A percentile compares a stretch with the other conserved stretches of the same genome.
Evolutionary conservation across 64 coral and sea anemone genomes (phyloP).

Genomic region (Orbicella faveolata): DNA sequence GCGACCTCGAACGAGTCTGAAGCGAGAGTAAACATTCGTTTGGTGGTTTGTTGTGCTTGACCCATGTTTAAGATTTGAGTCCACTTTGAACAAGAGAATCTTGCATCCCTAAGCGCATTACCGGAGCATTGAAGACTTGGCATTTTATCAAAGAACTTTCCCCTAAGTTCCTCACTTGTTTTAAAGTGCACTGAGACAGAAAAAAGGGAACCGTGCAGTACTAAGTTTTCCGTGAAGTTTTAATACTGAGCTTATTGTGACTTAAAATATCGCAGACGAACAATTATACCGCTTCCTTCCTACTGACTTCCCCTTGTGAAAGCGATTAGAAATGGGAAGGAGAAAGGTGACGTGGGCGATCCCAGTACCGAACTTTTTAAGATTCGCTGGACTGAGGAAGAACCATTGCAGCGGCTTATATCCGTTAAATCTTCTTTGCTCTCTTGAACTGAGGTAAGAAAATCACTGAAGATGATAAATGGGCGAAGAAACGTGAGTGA

Average conservation of each 20-base stretch:
- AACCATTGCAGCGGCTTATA: neutral
- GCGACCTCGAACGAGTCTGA: no score
- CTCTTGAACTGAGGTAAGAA: neutral
- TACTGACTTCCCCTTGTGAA: neutral
- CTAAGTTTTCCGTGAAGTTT: neutral
- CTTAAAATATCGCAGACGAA: no score
- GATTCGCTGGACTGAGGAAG: neutral
- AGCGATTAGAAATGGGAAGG: neutral
- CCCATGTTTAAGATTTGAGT: neutral
- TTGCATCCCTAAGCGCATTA: neutral
- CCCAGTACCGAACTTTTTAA: neutral
- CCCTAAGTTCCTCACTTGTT: neutral
- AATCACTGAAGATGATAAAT: conserved; percentile 1
- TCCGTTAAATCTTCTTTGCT: neutral
- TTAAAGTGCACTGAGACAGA: neutral
- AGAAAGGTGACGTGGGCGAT: neutral
- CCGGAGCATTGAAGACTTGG: neutral
- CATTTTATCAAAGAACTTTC: neutral
- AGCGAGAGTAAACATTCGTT: no score
- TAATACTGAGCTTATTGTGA: neutral
- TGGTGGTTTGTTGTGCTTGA: no score
- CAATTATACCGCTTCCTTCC: neutral
- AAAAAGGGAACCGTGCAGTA: neutral
- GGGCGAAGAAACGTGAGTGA: neutral
- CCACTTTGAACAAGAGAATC: neutral